Evolutionary conservation across 53 echinoderm and acorn worm genomes (phyloP).

Genomic region (Stichopus horrens): DNA sequence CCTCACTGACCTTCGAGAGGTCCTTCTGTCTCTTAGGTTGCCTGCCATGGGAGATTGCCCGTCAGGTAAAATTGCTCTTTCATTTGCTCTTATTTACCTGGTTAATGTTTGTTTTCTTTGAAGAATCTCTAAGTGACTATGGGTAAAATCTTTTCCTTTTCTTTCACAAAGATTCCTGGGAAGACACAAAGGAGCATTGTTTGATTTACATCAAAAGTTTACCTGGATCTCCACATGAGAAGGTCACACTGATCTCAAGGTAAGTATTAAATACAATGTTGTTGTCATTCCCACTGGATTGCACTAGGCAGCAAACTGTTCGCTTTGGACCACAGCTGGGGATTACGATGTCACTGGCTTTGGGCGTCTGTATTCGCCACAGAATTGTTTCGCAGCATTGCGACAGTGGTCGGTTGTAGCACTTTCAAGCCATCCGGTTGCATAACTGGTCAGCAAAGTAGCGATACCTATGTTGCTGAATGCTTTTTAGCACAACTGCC

Average conservation of each 20-base stretch:
- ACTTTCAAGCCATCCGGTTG: too few relatives aligned
- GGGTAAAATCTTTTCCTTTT: background rate
- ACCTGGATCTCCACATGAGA: constrained; percentile 51
- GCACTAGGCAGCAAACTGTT: too few relatives aligned
- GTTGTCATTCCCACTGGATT: too few relatives aligned
- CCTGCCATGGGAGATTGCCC: constrained; percentile 23
- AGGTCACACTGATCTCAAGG: constrained; percentile 68
- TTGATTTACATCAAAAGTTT: constrained; percentile 49
- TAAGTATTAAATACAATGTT: background rate
- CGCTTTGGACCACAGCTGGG: too few relatives aligned
- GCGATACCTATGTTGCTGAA: too few relatives aligned
- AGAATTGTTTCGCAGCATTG: too few relatives aligned
- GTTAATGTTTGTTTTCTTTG: background rate
- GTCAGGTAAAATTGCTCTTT: background rate
- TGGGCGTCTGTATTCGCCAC: too few relatives aligned
- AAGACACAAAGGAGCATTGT: constrained; percentile 23
- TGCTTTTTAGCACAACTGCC: too few relatives aligned
- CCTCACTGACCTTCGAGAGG: background rate
- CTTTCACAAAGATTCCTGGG: constrained; percentile 37
- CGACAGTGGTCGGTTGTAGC: too few relatives aligned
- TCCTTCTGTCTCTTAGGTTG: background rate
- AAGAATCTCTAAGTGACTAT: background rate
- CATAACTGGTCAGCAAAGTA: too few relatives aligned
- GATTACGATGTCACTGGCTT: too few relatives aligned
- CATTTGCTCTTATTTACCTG: background rate